Evolutionary conservation across 2,888 invertebrate species (phyloP), one percentile per base, ranked within the genome.

Genomic region (Aricia artaxerxes): DNA sequence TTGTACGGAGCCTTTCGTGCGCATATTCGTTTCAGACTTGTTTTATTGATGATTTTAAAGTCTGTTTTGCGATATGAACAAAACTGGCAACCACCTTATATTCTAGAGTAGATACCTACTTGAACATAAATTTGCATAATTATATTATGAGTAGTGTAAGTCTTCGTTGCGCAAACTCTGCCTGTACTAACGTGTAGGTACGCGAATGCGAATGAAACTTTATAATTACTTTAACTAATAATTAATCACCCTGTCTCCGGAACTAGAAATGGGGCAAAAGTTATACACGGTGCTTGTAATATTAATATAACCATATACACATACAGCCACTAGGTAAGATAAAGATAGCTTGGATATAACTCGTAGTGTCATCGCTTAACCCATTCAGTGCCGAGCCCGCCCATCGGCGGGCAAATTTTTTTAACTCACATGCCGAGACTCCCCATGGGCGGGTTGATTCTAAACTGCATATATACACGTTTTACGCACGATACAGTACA

Each of bases 221-320:
- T 35, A 69, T 24, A 24, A 24, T 35, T 38, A 38, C 35, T 69
- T 69, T 38, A 69, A 69, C 35, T 69, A 69, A 69, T 69, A 69
- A 69, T 69, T 69, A 35, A 38, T 69, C 1, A 69, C 69, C 35
- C 35, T 38, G 69, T 69, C 35, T 69, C 69, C 16, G 35, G 69
- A 69, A 69, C 69, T 69, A 24, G 35, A 69, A 69, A 35, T 69
- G 35, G 69, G 69, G 69, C 69, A 13, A 13, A 13, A 69, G 38
- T 38, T 38, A 5, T 16, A 35, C 9, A 69, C 61, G 49, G 61
- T 61, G 61, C 2, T 61, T 61, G n/a, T 3, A 31, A 69, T 35
- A 69, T 69, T 13, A 35, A 69, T 35, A 69, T 69, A 69, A 69
- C 31, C 9, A 9, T 31, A 35, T 11, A 7, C 24, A 24, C n/a